phyloP scores from a whole-genome alignment of 2,113 vertebrate genomes.

The Sylvietta virens region DNA sequence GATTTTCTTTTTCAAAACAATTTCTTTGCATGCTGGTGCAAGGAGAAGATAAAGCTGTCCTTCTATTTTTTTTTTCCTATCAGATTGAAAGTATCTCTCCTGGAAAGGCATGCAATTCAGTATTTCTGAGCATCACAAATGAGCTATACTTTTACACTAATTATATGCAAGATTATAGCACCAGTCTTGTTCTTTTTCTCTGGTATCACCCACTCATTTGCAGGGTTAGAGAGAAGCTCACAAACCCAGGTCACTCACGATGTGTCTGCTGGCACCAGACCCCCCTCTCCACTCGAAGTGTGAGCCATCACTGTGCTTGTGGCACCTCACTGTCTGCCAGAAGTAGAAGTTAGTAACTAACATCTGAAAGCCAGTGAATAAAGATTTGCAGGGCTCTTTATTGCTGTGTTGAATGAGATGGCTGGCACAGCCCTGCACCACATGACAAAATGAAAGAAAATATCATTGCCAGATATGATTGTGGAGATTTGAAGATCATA shows the following conservation, averaged over 20 bases:
- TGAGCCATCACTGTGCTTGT: background rate
- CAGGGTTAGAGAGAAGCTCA: background rate
- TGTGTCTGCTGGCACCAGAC: background rate
- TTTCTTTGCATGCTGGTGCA: background rate
- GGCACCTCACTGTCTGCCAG: background rate
- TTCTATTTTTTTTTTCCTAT: background rate
- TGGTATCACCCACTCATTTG: background rate
- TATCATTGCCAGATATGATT: background rate
- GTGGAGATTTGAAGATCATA: background rate
- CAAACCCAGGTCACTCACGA: background rate
- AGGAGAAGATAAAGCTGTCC: background rate
- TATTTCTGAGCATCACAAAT: background rate
- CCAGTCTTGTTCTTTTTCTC: background rate
- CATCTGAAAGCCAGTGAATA: background rate
- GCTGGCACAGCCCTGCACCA: background rate
- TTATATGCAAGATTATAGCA: background rate
- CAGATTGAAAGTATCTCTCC: background rate
- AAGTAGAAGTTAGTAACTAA: background rate
- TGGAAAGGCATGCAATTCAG: background rate
- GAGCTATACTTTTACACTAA: background rate
- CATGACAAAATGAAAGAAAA: background rate
- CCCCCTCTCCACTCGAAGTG: background rate
- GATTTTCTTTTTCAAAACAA: slow-evolving; percentile 1
- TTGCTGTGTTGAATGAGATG: background rate
- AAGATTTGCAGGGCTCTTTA: background rate